A percentile compares a stretch with the other conserved stretches of the same genome.
Conservation (phyloP, 2,888 invertebrate genomes). For the Norana najaformis region DNA sequence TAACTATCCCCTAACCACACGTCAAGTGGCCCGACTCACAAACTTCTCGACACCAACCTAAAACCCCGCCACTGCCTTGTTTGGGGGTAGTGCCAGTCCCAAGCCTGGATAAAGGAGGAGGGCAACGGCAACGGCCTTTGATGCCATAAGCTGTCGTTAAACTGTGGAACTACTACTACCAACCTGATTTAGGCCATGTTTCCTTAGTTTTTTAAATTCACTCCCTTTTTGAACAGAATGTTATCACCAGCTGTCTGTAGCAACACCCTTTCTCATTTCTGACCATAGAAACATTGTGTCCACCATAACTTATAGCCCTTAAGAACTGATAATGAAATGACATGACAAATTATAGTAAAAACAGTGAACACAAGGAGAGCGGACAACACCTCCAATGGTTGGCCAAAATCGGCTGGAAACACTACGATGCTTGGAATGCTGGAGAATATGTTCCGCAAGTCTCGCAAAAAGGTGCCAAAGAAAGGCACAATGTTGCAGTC, state of each 20-base stretch:
- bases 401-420: constrained; percentile 25
- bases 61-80: too few species aligned
- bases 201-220: neutral
- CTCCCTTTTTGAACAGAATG: neutral
- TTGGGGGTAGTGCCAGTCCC: too few species aligned
- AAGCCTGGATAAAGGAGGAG: too few species aligned
- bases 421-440: constrained; percentile 68
- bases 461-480: constrained; percentile 86
- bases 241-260: neutral
- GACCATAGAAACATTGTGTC: neutral
- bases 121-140: too few species aligned
- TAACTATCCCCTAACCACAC: too few species aligned
- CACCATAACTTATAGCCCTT: too few species aligned
- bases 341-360: neutral
- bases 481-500: constrained; percentile 75
- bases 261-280: neutral
- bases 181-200: too few species aligned
- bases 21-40: too few species aligned
- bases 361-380: neutral
- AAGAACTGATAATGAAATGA: neutral
- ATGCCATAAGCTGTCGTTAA: too few species aligned
- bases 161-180: too few species aligned
- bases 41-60: too few species aligned
- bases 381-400: constrained; percentile 24
- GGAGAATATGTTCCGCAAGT: constrained; percentile 73